Evolutionary conservation across 2,888 invertebrate species (phyloP).

Genomic region (Nephrotoma guestfalica): DNA sequence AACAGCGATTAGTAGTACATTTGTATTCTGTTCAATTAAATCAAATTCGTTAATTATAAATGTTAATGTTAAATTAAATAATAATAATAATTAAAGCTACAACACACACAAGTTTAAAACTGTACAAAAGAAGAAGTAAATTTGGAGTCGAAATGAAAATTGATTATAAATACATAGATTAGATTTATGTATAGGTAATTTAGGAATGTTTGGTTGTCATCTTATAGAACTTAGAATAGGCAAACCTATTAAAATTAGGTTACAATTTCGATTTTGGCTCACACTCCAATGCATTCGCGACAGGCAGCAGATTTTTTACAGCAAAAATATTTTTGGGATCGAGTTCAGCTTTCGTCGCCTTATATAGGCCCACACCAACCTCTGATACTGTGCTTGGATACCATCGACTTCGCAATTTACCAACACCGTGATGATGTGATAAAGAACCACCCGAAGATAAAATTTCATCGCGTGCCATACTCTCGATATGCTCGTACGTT

Average conservation of each 20-base stretch:
- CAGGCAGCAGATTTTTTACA: conserved; percentile 52
- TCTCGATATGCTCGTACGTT: conserved; percentile 77
- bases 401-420: conserved; percentile 83
- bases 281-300: background rate
- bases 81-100: background rate
- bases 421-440: conserved; percentile 95
- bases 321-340: conserved; percentile 95
- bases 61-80: background rate
- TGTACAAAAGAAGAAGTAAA: background rate
- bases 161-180: background rate
- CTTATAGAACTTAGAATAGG: background rate
- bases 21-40: background rate
- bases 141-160: background rate
- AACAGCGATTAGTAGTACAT: background rate
- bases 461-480: conserved; percentile 80
- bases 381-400: conserved; percentile 71
- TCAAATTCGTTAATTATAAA: background rate
- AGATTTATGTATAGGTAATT: background rate
- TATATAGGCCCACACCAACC: conserved; percentile 59
- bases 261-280: background rate
- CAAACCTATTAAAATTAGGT: background rate
- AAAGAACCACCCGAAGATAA: conserved; percentile 65
- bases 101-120: background rate
- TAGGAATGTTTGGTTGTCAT: background rate
- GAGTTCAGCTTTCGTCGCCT: conserved; percentile 69